phyloP scores from a whole-genome alignment of 2,797 vertebrate genomes.

The Phataginus tetradactyla region DNA sequence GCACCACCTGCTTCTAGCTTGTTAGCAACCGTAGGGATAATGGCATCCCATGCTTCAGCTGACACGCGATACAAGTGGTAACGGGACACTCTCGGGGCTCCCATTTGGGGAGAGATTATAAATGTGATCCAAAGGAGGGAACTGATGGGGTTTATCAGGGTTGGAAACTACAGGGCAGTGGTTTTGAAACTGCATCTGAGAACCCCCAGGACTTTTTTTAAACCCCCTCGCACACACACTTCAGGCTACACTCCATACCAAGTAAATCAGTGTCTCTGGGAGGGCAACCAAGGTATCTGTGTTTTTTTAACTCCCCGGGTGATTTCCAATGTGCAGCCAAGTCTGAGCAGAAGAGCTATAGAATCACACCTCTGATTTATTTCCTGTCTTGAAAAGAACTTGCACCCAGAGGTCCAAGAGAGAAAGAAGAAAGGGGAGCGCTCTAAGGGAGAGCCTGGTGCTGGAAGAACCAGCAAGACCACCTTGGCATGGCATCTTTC shows the following conservation, averaged over 20 bases:
- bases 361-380: not conserved
- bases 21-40: not conserved
- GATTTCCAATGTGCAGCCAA: not conserved
- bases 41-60: not conserved
- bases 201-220: not conserved
- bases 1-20: not conserved
- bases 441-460: not conserved
- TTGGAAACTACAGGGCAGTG: not conserved
- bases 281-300: rapidly evolving
- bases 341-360: not conserved
- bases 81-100: not conserved
- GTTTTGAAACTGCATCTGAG: not conserved
- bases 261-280: not conserved
- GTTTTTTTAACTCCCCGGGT: not conserved
- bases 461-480: not conserved
- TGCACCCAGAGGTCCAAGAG: not conserved
- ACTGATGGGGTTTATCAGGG: rapidly evolving
- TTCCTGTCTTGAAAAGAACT: not conserved
- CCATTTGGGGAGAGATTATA: not conserved
- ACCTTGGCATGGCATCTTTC: rapidly evolving
- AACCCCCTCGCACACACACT: not conserved
- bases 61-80: not conserved
- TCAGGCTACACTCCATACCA: not conserved
- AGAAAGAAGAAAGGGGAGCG: not conserved
- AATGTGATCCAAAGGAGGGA: not conserved